Conservation (phyloP, 2,797 vertebrate genomes). For the Sebastes minor region DNA sequence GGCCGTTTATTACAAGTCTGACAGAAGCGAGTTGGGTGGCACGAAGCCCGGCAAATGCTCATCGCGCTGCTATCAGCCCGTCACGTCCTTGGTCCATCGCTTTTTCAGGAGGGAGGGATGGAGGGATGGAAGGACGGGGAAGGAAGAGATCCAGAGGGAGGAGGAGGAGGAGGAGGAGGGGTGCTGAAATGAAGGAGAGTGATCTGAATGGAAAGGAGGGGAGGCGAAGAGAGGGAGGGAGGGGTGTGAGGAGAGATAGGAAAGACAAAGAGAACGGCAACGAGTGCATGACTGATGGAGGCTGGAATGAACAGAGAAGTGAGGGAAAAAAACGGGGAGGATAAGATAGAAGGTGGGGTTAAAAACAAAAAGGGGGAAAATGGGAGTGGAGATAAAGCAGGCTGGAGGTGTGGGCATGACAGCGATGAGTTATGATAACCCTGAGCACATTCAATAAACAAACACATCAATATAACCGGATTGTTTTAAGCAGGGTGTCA, state of each 20-base stretch:
- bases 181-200: slow-evolving; percentile 54
- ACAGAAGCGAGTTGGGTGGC: slow-evolving; percentile 51
- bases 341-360: slow-evolving; percentile 12
- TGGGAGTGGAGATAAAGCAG: slow-evolving; percentile 13
- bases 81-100: slow-evolving; percentile 51
- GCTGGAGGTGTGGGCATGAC: slow-evolving; percentile 3
- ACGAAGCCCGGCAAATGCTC: slow-evolving; percentile 40
- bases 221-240: slow-evolving; percentile 10
- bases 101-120: slow-evolving; percentile 19
- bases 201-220: slow-evolving; percentile 66
- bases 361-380: slow-evolving; percentile 4
- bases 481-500: slow-evolving; percentile 45
- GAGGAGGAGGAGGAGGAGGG: slow-evolving; percentile 37
- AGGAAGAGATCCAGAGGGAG: slow-evolving; percentile 28
- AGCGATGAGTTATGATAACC: slow-evolving; percentile 58
- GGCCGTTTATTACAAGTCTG: slow-evolving; percentile 47
- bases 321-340: background rate
- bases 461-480: slow-evolving; percentile 53
- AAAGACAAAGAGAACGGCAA: slow-evolving; percentile 41
- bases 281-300: slow-evolving; percentile 65
- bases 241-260: slow-evolving; percentile 9
- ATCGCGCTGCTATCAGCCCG: slow-evolving; percentile 41
- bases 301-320: slow-evolving; percentile 42
- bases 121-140: slow-evolving; percentile 22
- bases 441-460: slow-evolving; percentile 49